Base-by-base conservation (phyloP, 2,888 invertebrate genomes). In the Aphodius sticticus region DNA sequence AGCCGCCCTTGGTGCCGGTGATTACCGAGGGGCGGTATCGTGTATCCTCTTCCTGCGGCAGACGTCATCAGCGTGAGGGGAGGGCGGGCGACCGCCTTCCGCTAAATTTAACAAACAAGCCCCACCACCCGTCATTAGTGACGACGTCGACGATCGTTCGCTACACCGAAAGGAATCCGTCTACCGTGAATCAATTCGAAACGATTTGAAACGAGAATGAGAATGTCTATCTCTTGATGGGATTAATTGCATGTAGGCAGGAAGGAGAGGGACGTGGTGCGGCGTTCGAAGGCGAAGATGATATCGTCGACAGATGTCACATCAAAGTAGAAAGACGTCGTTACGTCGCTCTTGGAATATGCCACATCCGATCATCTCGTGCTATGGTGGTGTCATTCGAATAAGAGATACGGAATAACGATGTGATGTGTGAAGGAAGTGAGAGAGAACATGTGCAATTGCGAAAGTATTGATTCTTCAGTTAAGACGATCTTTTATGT, bases 11-110 rank as follows among this genome's bases (percentile, higher is more conserved):
- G 53, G 12, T 53, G 53, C 12, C 53, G 53, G 53, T 5, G 53
- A 53, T 53, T 53, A 53, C 53, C 53, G 53, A 53, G 53, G 53
- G 53, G 53, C 53, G 53, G 53, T 53, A 53, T 53, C 53, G 53
- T 53, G 53, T 53, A 53, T 53, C 53, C 53, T 53, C 53, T 53
- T 53, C 53, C 53, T 53, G 53, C 53, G 53, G 53, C 53, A 53
- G 53, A 53, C 53, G 53, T 53, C 53, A 53, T 53, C 53, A 53
- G 12, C 53, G 53, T 12, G 53, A 12, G 9, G 12, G 53, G 53
- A 53, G 53, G 53, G 7, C 53, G 53, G 53, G 53, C 53, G 53
- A 53, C 53, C 53, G 53, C 53, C 53, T 53, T 53, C 53, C 53
- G 53, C 53, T 53, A 53, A 53, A 53, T 53, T 53, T 53, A 53